Percentiles rank a stretch among this genome's conserved stretches.
These are phyloP conservation scores for Chauna torquata DNA, from an alignment of 2,113 vertebrate genomes.

Conservation along the genomic window DNA sequence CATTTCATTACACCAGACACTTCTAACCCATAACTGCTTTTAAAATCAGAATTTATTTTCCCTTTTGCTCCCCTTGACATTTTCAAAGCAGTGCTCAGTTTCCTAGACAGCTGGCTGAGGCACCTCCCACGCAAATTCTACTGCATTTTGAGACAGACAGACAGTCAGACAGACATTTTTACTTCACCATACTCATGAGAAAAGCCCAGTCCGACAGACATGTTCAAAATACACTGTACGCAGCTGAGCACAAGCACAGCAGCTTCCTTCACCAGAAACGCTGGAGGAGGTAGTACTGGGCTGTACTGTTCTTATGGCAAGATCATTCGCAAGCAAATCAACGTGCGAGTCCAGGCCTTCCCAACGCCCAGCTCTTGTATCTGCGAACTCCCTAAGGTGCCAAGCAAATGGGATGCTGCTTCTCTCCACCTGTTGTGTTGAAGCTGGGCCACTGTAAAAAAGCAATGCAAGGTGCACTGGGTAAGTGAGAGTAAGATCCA, in stretches of 20 bases:
- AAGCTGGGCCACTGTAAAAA: neutral
- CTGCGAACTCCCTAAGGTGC: neutral
- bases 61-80: neutral
- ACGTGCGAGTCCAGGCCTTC: neutral
- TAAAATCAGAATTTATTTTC: neutral
- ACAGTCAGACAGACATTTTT: neutral
- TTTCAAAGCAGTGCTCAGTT: neutral
- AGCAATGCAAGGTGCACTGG: neutral
- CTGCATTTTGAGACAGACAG: neutral
- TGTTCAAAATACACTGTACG: neutral
- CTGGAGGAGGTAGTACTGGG: neutral
- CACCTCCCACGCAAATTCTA: constrained; percentile 39
- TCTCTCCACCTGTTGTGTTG: neutral
- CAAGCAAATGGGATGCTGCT: neutral
- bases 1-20: neutral
- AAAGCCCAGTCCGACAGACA: neutral
- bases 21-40: neutral
- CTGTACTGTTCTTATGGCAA: neutral
- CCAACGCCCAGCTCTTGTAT: rapidly evolving
- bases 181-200: neutral
- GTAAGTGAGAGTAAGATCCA: neutral
- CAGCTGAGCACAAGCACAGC: neutral
- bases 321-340: neutral
- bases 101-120: constrained; percentile 18
- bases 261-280: neutral